These are phyloP conservation scores for Thumatha senex DNA, from an alignment of 2,888 invertebrate species.

Conservation along the genomic window DNA sequence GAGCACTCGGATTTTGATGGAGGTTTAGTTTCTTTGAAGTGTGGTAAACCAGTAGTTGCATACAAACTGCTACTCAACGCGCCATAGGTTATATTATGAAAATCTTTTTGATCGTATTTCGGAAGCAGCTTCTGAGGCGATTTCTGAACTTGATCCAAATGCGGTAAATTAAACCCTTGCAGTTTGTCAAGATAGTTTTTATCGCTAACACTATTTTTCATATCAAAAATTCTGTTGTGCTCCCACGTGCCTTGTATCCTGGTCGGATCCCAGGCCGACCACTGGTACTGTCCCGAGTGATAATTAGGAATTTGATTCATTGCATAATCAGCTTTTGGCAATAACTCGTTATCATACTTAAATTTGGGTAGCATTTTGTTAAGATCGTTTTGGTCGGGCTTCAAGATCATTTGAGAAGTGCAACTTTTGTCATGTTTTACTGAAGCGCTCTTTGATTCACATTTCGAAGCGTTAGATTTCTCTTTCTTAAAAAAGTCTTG, in stretches of 20 bases:
- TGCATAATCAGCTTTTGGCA: constrained; percentile 85
- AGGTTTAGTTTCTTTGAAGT: constrained; percentile 73
- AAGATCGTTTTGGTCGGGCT: constrained; percentile 76
- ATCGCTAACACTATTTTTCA: constrained; percentile 76
- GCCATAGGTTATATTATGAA: constrained; percentile 75
- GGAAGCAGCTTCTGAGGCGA: constrained; percentile 84
- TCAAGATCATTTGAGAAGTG: constrained; percentile 60
- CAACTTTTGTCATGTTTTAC: constrained; percentile 77
- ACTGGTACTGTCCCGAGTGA: constrained; percentile 85
- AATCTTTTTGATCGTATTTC: constrained; percentile 76
- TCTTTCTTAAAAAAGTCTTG: constrained; percentile 81
- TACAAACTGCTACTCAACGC: constrained; percentile 70
- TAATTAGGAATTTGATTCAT: constrained; percentile 88
- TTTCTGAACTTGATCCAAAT: constrained; percentile 84
- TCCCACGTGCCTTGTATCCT: constrained; percentile 81
- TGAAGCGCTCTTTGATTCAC: constrained; percentile 62
- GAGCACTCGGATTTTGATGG: constrained; percentile 69
- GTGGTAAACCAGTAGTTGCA: constrained; percentile 65
- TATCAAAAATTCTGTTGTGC: constrained; percentile 74
- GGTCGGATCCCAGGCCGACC: constrained; percentile 84
- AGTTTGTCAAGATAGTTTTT: constrained; percentile 85
- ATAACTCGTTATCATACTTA: constrained; percentile 79
- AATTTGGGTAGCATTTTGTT: constrained; percentile 81
- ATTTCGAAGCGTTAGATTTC: constrained; percentile 68
- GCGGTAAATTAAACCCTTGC: constrained; percentile 83